A percentile compares a stretch with the other conserved stretches of the same genome.
Conservation (phyloP, 35 echinoderm and acorn worm species). For the Holothuria glaberrima region DNA sequence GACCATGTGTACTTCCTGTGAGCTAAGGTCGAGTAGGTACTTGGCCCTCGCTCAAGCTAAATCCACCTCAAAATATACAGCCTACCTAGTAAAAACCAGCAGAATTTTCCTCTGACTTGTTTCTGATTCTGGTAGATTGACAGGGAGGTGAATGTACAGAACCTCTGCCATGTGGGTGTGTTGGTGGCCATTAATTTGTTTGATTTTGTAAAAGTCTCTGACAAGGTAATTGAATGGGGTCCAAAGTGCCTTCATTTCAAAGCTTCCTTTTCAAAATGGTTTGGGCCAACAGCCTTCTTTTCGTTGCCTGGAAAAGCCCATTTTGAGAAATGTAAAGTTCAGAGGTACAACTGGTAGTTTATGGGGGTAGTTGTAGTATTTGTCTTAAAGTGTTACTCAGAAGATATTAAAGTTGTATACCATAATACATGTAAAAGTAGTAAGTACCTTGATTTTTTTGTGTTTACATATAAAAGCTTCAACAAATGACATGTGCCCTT, state of each 20-base stretch:
- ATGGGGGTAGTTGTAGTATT: background rate
- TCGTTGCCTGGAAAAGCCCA: slow-evolving; percentile 9
- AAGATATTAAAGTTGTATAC: background rate
- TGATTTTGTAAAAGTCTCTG: background rate
- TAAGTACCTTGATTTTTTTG: too few relatives aligned
- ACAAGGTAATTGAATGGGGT: slow-evolving; percentile 26
- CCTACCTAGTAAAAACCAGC: too few relatives aligned
- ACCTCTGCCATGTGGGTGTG: too few relatives aligned
- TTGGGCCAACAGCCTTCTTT: slow-evolving; percentile 29
- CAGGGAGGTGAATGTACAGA: background rate
- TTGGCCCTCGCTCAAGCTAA: too few relatives aligned
- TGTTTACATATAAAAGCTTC: too few relatives aligned
- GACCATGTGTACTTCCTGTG: too few relatives aligned
- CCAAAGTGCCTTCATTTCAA: slow-evolving; percentile 26
- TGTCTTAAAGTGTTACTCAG: slow-evolving; percentile 10
- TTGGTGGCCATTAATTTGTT: background rate
- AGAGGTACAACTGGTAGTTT: slow-evolving; percentile 24
- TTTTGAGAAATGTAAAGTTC: slow-evolving; percentile 28
- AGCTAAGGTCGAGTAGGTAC: too few relatives aligned
- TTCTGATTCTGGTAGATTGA: background rate
- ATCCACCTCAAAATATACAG: too few relatives aligned
- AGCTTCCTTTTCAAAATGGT: background rate
- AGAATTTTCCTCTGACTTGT: background rate
- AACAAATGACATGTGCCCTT: too few relatives aligned
- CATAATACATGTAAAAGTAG: too few relatives aligned